These are phyloP conservation scores for Zaprionus capensis DNA, from an alignment of 1,140 invertebrate species.

Conservation along the genomic window DNA sequence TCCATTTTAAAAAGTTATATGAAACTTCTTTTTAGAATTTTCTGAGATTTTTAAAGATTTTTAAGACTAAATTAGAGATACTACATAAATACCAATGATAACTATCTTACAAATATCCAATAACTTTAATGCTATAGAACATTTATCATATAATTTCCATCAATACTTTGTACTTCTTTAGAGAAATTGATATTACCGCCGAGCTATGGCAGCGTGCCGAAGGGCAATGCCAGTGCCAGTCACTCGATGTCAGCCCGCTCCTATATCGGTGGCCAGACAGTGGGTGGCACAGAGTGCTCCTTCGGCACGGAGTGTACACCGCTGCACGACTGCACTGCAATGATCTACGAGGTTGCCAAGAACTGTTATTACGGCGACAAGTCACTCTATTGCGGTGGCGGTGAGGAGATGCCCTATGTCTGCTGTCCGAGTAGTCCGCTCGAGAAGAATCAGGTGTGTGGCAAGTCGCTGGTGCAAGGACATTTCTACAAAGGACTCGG, in stretches of 20 bases:
- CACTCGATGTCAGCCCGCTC: conserved; percentile 65
- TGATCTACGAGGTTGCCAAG: conserved; percentile 82
- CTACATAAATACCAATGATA: too few species aligned
- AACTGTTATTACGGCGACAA: conserved; percentile 82
- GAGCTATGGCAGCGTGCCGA: conserved; percentile 17
- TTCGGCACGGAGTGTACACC: conserved; percentile 80
- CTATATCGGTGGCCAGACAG: conserved; percentile 43
- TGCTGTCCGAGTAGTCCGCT: conserved; percentile 82
- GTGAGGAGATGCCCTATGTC: conserved; percentile 80
- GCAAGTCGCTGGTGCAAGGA: conserved; percentile 87
- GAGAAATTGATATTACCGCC: conserved; percentile 62
- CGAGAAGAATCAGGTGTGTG: conserved; percentile 85
- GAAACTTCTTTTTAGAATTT: too few species aligned
- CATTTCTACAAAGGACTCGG: conserved; percentile 88
- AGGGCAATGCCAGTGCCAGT: conserved; percentile 23
- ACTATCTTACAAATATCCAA: too few species aligned
- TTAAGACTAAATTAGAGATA: too few species aligned
- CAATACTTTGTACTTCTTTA: conserved; percentile 7
- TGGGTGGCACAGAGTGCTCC: conserved; percentile 57
- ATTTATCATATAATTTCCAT: background rate
- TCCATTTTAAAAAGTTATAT: too few species aligned
- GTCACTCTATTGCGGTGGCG: conserved; percentile 78
- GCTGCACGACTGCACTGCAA: conserved; percentile 76
- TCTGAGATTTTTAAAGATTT: too few species aligned
- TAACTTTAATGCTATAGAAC: too few species aligned